Evolutionary conservation across 2,797 vertebrate genomes (phyloP).

Genomic region (Peromyscus aztecus): DNA sequence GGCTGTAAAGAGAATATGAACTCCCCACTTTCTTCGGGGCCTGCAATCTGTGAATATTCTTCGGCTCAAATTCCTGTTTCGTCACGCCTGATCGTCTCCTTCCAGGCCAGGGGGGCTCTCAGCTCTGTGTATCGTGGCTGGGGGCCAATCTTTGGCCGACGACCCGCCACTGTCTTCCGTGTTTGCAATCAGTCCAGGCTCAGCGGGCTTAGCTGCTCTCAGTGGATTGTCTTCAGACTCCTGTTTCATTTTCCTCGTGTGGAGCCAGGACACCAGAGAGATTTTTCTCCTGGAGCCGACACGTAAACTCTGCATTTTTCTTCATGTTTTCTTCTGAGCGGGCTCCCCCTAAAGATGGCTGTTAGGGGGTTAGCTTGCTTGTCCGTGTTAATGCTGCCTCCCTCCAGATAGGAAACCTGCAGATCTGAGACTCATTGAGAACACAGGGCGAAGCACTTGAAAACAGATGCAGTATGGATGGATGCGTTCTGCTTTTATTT

Average conservation of each 20-base stretch:
- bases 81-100: slow-evolving; percentile 80
- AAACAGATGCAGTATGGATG: fast-evolving
- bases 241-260: fast-evolving
- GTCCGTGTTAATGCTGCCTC: fast-evolving
- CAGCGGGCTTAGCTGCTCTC: not conserved
- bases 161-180: slow-evolving; percentile 53
- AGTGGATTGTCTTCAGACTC: not conserved
- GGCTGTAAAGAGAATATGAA: slow-evolving; percentile 63
- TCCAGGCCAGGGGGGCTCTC: slow-evolving; percentile 68
- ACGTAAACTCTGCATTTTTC: not conserved
- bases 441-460: not conserved
- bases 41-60: slow-evolving; percentile 72
- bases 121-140: slow-evolving; percentile 67
- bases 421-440: not conserved
- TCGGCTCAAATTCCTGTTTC: slow-evolving; percentile 79
- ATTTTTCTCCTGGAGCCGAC: not conserved
- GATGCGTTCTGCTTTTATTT: not conserved
- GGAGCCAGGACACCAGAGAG: not conserved
- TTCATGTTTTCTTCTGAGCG: not conserved
- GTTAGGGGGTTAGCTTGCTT: not conserved
- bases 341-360: not conserved
- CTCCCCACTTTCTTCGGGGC: slow-evolving; percentile 65
- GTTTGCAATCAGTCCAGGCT: slow-evolving; percentile 45
- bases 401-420: fast-evolving
- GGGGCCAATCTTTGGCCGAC: slow-evolving; percentile 68